Evolutionary conservation across 1,140 invertebrate genomes (phyloP), one percentile per base, ranked within the genome.

Genomic region (Nasonia longicornis): DNA sequence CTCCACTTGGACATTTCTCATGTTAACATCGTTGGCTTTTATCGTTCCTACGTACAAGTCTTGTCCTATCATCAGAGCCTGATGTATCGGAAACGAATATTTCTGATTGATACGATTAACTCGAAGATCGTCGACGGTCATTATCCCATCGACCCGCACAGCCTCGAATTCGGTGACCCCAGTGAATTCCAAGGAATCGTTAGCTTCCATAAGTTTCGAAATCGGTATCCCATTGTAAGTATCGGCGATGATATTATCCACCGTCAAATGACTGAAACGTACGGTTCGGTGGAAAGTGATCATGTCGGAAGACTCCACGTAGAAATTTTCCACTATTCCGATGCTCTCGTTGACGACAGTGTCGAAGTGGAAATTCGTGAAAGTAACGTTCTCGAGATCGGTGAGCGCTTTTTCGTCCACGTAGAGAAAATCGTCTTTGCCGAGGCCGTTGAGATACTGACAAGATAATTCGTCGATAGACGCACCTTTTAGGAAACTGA

Each of bases 381-480:
- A 88, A 22, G 29, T 73, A 16, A 86, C 85, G 20, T 74, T 76
- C 12, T 82, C 75, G 22, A 77, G 75, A 31, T 79, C 78, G 4
- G 78, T 84, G 2, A 72, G 7, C 0, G 7, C 4, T 20, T 79
- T 31, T 8, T 42, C 11, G 20, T 0, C 11, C 1, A 85, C 86
- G 12, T 87, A 87, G 20, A 89, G 69, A 69, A 87, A 87, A 67
- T 89, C 85, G 1, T 82, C 22, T 16, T 87, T 79, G 0, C 48
- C 16, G 14, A 83, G 80, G 7, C 82, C 85, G 70, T 89, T 89
- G 2, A 89, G 73, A 26, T 85, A 86, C 8, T 83, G 67, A 1
- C 83, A 70, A 1, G 82, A 16, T 4, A 89, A 70, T 22, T 52
- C 31, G 38, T 89, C 86, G 16, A 89, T 85, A 0, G 66, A 81